Evolutionary conservation across 2,888 invertebrate genomes (phyloP).

Genomic region (Mimachlamys varia): DNA sequence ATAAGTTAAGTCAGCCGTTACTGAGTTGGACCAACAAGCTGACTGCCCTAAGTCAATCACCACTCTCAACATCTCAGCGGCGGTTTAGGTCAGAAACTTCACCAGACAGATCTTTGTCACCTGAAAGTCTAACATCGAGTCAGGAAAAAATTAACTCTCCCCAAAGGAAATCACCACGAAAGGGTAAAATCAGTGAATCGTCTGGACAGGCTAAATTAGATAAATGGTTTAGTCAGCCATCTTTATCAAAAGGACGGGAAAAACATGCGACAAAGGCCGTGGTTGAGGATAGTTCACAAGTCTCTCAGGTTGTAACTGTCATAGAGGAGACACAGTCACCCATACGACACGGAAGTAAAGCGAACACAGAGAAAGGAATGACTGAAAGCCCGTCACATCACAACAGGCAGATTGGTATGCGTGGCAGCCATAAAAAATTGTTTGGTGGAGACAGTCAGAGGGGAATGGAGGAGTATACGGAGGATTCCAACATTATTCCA

Average conservation of each 20-base stretch:
- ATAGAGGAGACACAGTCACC: slow-evolving; percentile 76
- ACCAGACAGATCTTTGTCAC: background rate
- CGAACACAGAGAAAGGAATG: background rate
- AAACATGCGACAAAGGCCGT: background rate
- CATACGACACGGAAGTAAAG: slow-evolving; percentile 54
- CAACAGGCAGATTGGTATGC: background rate
- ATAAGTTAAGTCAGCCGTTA: slow-evolving; percentile 20
- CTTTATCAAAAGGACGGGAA: slow-evolving; percentile 45
- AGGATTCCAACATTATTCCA: slow-evolving; percentile 64
- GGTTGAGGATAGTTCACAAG: background rate
- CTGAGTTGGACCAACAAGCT: slow-evolving; percentile 44
- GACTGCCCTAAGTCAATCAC: slow-evolving; percentile 36
- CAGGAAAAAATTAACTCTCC: slow-evolving; percentile 51
- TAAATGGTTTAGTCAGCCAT: slow-evolving; percentile 66
- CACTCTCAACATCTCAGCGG: background rate
- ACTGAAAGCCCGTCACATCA: background rate
- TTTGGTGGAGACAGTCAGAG: slow-evolving; percentile 55
- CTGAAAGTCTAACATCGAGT: slow-evolving; percentile 13
- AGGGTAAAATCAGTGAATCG: slow-evolving; percentile 43
- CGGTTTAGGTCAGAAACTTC: background rate
- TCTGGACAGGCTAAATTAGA: slow-evolving; percentile 58
- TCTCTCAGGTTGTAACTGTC: slow-evolving; percentile 54
- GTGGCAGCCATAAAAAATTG: slow-evolving; percentile 63
- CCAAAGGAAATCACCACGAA: slow-evolving; percentile 43
- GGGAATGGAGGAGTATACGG: slow-evolving; percentile 49